Percentiles rank a stretch among this genome's conserved stretches.
phyloP scores from a whole-genome alignment of 2,113 vertebrate species.

The pig (Sus scrofa) region T2T-Sscrofa CM000824.6:193542501-193543000 shows the following conservation, averaged over 20 bases:
- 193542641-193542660: background rate
- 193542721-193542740: background rate
- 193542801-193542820: background rate
- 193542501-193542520: constrained; percentile 10
- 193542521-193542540: constrained; percentile 1
- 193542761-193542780: background rate
- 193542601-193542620: constrained; percentile 13
- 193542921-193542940: background rate
- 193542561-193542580: constrained; percentile 41
- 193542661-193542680: background rate
- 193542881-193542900: background rate
- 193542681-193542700: background rate
- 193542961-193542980: background rate
- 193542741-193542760: background rate
- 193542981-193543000: background rate
- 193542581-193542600: background rate
- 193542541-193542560: constrained; percentile 44
- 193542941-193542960: background rate
- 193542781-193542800: background rate
- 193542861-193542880: background rate
- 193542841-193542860: background rate
- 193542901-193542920: background rate
- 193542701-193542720: background rate
- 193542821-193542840: background rate
- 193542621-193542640: constrained; percentile 42